Evolutionary conservation across 2,113 vertebrate species (phyloP), one percentile per base, ranked within the genome.

Genomic region (Chaetorhynchus papuensis): DNA sequence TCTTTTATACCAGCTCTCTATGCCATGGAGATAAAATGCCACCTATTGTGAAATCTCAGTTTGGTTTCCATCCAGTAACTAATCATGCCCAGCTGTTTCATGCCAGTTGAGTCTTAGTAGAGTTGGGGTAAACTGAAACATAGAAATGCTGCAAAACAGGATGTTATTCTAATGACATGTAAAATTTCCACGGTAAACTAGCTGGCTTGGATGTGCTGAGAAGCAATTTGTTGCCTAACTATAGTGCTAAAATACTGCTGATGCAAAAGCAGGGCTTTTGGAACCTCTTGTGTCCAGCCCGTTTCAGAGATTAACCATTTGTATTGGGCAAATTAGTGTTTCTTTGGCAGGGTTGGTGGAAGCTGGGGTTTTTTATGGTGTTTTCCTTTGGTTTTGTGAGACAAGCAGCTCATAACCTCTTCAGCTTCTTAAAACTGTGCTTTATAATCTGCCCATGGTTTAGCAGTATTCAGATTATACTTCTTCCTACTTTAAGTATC

Each of bases 1-100:
- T 64, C 83, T 97, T 92, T 91, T 83, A 35, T 91, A 81, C 50
- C 23, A 66, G 54, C 74, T 89, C 47, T 52, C 71, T 80, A 1
- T 83, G 92, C 76, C 54, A 22, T 45, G n/a, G 47, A 88, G 66
- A 70, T 69, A 61, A 94, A 93, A 86, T 93, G 90, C 83, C 89
- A 77, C 89, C 91, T 94, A 50, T 94, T 90, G 91, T 94, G 81
- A 95, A 95, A 94, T 87, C 84, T 41, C 31, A 11, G 45, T 19
- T 91, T 80, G 66, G 27, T 90, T 95, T 86, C 47, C 14, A 72
- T 76, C 69, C 60, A 88, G 81, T 78, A 57, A 57, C 44, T 90
- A 87, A 78, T 86, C 59, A 2, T 76, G 69, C 57, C 94, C 96
- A 95, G 93, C 81, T 95, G 87, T 95, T 95, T 88, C 59, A 61